Conservation (phyloP, 2,888 invertebrate species). For the Therioaphis trifolii region DNA sequence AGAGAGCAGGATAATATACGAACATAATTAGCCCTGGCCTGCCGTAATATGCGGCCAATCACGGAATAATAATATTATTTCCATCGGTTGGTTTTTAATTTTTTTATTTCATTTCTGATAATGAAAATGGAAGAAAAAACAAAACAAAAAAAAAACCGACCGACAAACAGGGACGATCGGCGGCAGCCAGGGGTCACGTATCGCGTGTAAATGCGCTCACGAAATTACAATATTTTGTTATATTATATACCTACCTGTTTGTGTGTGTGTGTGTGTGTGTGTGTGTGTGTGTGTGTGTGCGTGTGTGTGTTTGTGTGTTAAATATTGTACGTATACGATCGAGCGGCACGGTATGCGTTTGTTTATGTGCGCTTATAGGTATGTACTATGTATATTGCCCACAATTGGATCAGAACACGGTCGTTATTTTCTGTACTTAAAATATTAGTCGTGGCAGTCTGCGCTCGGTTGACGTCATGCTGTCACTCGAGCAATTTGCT, state of each 20-base stretch:
- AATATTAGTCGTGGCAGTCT: no score
- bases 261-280: no score
- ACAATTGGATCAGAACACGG: no score
- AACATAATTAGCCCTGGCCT: slow-evolving; percentile 6
- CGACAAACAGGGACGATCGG: not conserved
- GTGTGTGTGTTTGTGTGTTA: not conserved
- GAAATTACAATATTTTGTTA: no score
- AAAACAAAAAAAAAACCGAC: not conserved
- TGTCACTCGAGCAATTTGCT: no score
- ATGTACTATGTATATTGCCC: no score
- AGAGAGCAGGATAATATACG: not conserved
- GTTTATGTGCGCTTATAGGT: no score
- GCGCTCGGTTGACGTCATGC: no score
- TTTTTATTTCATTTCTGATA: not conserved
- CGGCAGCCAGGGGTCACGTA: not conserved
- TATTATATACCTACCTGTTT: no score
- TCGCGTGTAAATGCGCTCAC: slow-evolving; percentile 11
- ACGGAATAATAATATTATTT: slow-evolving; percentile 3
- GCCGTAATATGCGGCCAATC: slow-evolving; percentile 21
- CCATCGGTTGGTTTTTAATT: slow-evolving; percentile 4
- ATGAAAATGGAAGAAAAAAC: no score
- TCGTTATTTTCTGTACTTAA: no score
- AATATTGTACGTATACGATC: not conserved
- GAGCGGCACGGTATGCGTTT: not conserved
- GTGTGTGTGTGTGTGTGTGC: not conserved